Percentiles rank a stretch among this genome's conserved stretches.
Evolutionary conservation across 2,888 invertebrate genomes (phyloP).

Genomic region (Pyrrhia umbra): DNA sequence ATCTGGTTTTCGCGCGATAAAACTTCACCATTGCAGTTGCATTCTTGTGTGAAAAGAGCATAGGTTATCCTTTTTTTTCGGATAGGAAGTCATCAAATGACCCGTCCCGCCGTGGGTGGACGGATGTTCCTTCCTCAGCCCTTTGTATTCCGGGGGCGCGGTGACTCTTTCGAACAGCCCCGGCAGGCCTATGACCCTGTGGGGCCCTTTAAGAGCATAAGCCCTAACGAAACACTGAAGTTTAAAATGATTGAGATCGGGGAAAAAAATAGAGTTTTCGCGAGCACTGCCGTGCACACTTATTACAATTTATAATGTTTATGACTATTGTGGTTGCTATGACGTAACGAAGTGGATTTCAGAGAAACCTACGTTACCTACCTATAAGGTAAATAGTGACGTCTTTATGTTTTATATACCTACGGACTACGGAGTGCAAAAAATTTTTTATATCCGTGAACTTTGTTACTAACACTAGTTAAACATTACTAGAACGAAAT

Average conservation of each 20-base stretch:
- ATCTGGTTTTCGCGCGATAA: too few species aligned
- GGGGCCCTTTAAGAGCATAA: too few species aligned
- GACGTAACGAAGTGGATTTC: conserved; percentile 27
- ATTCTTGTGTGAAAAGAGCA: too few species aligned
- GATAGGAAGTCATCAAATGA: too few species aligned
- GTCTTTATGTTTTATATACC: background rate
- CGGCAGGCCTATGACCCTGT: too few species aligned
- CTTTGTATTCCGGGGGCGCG: too few species aligned
- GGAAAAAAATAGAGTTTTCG: background rate
- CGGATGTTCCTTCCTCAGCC: too few species aligned
- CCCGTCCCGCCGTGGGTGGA: too few species aligned
- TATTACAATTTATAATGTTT: conserved; percentile 16
- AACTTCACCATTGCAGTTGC: too few species aligned
- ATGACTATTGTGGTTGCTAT: conserved; percentile 31
- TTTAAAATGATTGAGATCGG: background rate
- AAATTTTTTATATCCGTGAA: conserved; percentile 22
- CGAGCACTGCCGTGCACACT: conserved; percentile 21
- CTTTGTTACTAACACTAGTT: conserved; percentile 20
- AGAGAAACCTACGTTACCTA: conserved; percentile 35
- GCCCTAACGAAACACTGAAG: too few species aligned
- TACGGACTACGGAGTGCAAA: conserved; percentile 16
- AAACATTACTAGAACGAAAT: background rate
- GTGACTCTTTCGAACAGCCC: too few species aligned
- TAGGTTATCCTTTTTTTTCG: too few species aligned
- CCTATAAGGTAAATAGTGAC: conserved; percentile 21